A percentile compares a stretch with the other conserved stretches of the same genome.
Conservation (phyloP, 2,113 vertebrate genomes). For the Gopherus evgoodei region DNA sequence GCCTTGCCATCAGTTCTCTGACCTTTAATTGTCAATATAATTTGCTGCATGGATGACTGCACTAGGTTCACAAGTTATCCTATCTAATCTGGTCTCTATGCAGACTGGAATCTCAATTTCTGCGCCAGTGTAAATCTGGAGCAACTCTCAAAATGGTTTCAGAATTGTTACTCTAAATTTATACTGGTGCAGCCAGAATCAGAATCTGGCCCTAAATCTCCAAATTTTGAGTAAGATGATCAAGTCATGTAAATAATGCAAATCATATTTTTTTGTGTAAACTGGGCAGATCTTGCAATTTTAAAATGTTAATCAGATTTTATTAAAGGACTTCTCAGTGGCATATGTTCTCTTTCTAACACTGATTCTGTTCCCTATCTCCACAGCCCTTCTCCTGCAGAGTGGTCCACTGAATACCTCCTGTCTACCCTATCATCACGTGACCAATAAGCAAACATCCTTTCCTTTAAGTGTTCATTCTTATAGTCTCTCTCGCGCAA, state of each 20-base stretch:
- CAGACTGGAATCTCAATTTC: background rate
- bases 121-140: background rate
- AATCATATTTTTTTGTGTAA: background rate
- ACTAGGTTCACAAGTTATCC: background rate
- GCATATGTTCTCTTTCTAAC: fast-evolving
- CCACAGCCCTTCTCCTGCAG: background rate
- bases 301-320: background rate
- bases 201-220: background rate
- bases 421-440: background rate
- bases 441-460: background rate
- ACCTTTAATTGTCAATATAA: slow-evolving; percentile 69
- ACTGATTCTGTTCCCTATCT: fast-evolving
- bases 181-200: fast-evolving
- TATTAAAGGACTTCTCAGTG: background rate
- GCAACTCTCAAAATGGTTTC: background rate
- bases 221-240: background rate
- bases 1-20: slow-evolving; percentile 65
- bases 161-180: background rate
- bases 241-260: too few relatives aligned
- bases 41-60: slow-evolving; percentile 1
- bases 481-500: background rate
- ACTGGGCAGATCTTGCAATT: background rate
- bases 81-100: fast-evolving
- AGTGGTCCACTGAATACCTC: background rate
- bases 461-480: background rate